Evolutionary conservation across 1,140 invertebrate genomes (phyloP).

Genomic region (Grapholita molesta): DNA sequence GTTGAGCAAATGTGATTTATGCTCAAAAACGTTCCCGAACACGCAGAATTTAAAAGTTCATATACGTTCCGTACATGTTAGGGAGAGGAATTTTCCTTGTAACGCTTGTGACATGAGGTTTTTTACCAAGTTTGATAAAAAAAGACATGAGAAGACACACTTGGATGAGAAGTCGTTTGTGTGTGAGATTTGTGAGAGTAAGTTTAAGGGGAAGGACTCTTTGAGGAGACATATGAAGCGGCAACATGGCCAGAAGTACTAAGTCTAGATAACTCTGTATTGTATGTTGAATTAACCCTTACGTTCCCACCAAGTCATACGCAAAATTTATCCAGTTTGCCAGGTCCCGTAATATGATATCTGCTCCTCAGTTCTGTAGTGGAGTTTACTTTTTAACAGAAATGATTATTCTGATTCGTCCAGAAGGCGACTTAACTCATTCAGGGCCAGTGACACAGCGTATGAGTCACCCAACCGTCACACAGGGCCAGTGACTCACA

Average conservation of each 20-base stretch:
- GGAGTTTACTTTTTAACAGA: too few species aligned
- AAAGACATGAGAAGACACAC: constrained; percentile 36
- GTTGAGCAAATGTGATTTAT: constrained; percentile 22
- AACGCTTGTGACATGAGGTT: constrained; percentile 34
- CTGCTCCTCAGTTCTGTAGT: too few species aligned
- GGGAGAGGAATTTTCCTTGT: constrained; percentile 35
- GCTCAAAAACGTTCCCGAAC: constrained; percentile 29
- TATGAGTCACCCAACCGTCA: too few species aligned
- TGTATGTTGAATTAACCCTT: too few species aligned
- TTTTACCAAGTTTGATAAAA: constrained; percentile 40
- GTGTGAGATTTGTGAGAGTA: constrained; percentile 36
- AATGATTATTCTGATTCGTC: too few species aligned
- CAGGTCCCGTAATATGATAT: too few species aligned
- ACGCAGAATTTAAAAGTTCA: constrained; percentile 28
- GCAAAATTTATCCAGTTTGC: too few species aligned
- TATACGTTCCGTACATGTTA: constrained; percentile 35
- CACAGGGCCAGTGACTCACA: too few species aligned
- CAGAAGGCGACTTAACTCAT: too few species aligned
- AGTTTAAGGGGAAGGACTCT: constrained; percentile 46
- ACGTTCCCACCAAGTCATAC: too few species aligned
- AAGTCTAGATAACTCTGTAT: too few species aligned
- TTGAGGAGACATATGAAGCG: constrained; percentile 36
- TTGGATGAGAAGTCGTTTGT: constrained; percentile 33
- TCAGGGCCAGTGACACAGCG: too few species aligned
- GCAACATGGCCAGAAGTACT: constrained; percentile 23